A percentile compares a stretch with the other conserved stretches of the same genome.
These are phyloP conservation scores for Ascaphus truei DNA, from an alignment of 2,113 vertebrate genomes.

Conservation along the genomic window DNA sequence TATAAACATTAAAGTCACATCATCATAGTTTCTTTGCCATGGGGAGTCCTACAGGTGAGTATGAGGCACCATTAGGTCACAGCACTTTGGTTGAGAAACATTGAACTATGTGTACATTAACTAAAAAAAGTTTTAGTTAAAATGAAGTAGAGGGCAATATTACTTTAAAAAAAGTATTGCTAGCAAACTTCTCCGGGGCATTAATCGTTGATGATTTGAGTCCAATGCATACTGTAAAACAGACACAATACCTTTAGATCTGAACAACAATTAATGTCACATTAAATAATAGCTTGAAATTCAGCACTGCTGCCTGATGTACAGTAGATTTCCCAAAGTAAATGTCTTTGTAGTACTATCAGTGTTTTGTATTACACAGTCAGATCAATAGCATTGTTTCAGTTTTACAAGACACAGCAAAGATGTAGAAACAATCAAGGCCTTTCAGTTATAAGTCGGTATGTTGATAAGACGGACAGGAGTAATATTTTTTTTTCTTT, in stretches of 20 bases:
- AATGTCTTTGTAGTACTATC: constrained; percentile 16
- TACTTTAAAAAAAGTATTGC: neutral
- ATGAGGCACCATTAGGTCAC: too few relatives aligned
- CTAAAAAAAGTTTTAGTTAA: too few relatives aligned
- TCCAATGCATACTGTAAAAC: neutral
- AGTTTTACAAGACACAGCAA: constrained; percentile 13
- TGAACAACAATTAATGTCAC: neutral
- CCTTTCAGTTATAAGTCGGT: constrained; percentile 9
- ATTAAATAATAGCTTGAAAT: neutral
- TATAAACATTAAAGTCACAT: too few relatives aligned
- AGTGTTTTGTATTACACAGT: constrained; percentile 16
- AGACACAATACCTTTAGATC: neutral
- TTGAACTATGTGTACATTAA: too few relatives aligned
- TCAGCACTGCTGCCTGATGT: neutral
- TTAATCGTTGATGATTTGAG: neutral
- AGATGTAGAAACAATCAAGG: constrained; percentile 14
- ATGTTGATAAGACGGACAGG: constrained; percentile 7
- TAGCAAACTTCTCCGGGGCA: neutral
- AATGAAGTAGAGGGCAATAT: too few relatives aligned
- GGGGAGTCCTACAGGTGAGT: too few relatives aligned
- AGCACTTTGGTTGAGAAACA: too few relatives aligned
- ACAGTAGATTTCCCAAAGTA: constrained; percentile 8
- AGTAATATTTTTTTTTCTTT: constrained; percentile 3
- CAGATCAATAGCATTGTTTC: constrained; percentile 14
- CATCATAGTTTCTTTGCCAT: too few relatives aligned